Evolutionary conservation across 2,113 vertebrate species (phyloP).

Genomic region (Macrotus californicus): DNA sequence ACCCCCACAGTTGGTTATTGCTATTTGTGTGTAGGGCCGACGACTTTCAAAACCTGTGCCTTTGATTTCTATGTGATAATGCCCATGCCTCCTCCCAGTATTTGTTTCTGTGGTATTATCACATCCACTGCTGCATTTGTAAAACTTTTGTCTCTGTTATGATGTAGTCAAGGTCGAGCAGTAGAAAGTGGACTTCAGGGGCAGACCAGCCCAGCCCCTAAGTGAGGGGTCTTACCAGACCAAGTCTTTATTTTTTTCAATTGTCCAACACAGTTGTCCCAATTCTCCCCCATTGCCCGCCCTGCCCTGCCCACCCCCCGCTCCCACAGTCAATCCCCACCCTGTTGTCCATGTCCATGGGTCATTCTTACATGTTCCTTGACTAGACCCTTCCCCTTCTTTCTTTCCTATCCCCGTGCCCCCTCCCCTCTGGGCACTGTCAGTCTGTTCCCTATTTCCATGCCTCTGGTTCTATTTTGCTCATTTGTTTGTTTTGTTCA

Average conservation of each 20-base stretch:
- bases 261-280: no score
- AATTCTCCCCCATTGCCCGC: no score
- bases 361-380: no score
- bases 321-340: no score
- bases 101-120: not conserved
- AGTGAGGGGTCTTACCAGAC: not conserved
- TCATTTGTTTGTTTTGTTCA: no score
- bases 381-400: no score
- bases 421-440: no score
- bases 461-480: no score
- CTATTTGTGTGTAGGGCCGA: not conserved
- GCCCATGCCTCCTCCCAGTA: not conserved
- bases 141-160: not conserved
- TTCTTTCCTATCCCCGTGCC: no score
- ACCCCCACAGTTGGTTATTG: not conserved
- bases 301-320: no score
- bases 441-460: no score
- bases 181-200: not conserved
- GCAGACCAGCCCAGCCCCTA: not conserved
- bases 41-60: not conserved
- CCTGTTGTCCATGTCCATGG: no score
- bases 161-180: not conserved
- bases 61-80: not conserved
- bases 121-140: not conserved
- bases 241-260: not conserved